phyloP scores from a whole-genome alignment of 2,888 invertebrate genomes.

The Gandaritis pyraliata region DNA sequence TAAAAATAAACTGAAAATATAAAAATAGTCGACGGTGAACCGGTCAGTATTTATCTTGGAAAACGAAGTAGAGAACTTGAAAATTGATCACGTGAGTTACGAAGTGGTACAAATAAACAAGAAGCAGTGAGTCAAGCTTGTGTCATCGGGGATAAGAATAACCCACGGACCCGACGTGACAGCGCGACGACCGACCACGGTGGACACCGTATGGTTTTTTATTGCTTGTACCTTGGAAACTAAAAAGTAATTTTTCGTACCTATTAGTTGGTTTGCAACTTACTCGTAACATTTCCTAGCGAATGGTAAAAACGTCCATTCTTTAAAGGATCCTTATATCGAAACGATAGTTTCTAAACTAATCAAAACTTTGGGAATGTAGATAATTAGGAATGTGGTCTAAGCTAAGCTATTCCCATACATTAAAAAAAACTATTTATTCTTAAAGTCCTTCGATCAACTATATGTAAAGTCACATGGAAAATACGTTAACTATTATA shows the following conservation, averaged over 20 bases:
- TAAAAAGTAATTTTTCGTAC: not conserved
- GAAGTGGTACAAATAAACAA: constrained; percentile 36
- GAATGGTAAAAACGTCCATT: too few species aligned
- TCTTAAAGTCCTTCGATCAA: too few species aligned
- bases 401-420: too few species aligned
- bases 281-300: too few species aligned
- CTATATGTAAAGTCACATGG: too few species aligned
- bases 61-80: constrained; percentile 2
- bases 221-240: constrained; percentile 26
- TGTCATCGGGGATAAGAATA: constrained; percentile 61
- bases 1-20: not conserved
- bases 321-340: too few species aligned
- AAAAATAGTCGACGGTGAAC: not conserved
- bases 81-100: constrained; percentile 5
- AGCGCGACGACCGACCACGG: constrained; percentile 31
- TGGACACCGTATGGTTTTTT: constrained; percentile 38
- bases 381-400: too few species aligned
- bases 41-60: not conserved
- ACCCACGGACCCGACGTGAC: constrained; percentile 38
- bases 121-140: constrained; percentile 55
- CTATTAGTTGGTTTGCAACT: too few species aligned
- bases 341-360: too few species aligned
- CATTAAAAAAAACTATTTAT: too few species aligned
- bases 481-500: too few species aligned
- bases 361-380: too few species aligned